Evolutionary conservation across 2,888 invertebrate genomes (phyloP).

Genomic region (Proisotoma minuta): DNA sequence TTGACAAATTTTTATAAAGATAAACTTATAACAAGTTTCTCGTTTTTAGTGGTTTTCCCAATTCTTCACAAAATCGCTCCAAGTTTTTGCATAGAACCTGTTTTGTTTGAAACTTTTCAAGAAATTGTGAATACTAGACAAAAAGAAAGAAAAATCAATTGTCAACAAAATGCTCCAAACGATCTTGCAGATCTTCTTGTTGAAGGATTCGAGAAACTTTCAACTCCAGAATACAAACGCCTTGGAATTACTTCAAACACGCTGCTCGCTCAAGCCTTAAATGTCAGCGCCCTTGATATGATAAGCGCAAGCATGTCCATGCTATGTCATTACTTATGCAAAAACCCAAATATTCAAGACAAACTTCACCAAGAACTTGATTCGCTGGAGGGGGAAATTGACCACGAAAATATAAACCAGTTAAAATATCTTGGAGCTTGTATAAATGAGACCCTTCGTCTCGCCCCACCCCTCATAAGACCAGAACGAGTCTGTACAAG

Average conservation of each 20-base stretch:
- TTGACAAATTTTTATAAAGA: background rate
- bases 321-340: conserved; percentile 21
- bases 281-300: conserved; percentile 29
- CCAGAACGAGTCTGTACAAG: conserved; percentile 24
- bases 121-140: conserved; percentile 15
- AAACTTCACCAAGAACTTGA: conserved; percentile 26
- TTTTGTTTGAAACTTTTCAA: conserved; percentile 26
- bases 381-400: conserved; percentile 11
- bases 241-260: conserved; percentile 32
- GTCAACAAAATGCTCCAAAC: conserved; percentile 4
- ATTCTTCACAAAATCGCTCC: conserved; percentile 28
- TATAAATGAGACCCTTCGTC: conserved; percentile 24
- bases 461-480: conserved; percentile 20
- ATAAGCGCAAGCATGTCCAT: conserved; percentile 26
- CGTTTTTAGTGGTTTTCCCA: conserved; percentile 32
- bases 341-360: conserved; percentile 17
- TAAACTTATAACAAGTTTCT: background rate
- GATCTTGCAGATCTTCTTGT: conserved; percentile 32
- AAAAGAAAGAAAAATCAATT: background rate
- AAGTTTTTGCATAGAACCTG: conserved; percentile 22
- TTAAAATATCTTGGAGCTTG: conserved; percentile 22
- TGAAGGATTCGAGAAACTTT: conserved; percentile 23
- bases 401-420: conserved; percentile 17
- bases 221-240: conserved; percentile 23
- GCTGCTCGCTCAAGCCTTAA: conserved; percentile 30